Percentiles rank a stretch among this genome's conserved stretches.
phyloP scores from a whole-genome alignment of 2,113 vertebrate species.

The Thalassarche chlororhynchos region DNA sequence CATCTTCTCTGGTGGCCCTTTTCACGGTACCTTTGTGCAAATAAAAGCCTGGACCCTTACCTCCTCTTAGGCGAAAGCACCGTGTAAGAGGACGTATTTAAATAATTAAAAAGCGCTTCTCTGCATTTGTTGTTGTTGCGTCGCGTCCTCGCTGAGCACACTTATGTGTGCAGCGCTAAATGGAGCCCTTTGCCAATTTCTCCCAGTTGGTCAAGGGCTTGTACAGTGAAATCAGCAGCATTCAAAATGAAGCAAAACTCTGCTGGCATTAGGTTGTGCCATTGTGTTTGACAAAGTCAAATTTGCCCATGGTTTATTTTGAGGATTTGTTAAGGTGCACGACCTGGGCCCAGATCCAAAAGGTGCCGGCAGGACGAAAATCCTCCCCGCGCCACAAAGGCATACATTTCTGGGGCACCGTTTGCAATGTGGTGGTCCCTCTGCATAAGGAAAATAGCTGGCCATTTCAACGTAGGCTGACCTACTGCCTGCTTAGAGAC shows the following conservation, averaged over 20 bases:
- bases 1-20: not conserved
- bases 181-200: not conserved
- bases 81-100: not conserved
- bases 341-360: not conserved
- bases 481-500: not conserved
- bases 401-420: not conserved
- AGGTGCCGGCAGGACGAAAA: not conserved
- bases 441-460: not conserved
- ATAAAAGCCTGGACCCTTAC: not conserved
- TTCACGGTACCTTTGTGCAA: not conserved
- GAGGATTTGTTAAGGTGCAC: not conserved
- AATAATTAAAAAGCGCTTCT: not conserved
- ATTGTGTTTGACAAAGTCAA: not conserved
- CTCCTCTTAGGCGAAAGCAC: not conserved
- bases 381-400: accelerated
- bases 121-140: accelerated
- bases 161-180: not conserved
- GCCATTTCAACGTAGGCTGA: not conserved
- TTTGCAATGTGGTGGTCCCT: not conserved
- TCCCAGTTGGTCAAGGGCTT: not conserved
- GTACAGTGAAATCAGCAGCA: not conserved
- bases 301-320: not conserved
- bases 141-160: not conserved
- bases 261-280: not conserved
- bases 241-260: not conserved